These are phyloP conservation scores for Zeugodacus cucurbitae DNA, from an alignment of 1,140 invertebrate genomes.

Conservation along the genomic window DNA sequence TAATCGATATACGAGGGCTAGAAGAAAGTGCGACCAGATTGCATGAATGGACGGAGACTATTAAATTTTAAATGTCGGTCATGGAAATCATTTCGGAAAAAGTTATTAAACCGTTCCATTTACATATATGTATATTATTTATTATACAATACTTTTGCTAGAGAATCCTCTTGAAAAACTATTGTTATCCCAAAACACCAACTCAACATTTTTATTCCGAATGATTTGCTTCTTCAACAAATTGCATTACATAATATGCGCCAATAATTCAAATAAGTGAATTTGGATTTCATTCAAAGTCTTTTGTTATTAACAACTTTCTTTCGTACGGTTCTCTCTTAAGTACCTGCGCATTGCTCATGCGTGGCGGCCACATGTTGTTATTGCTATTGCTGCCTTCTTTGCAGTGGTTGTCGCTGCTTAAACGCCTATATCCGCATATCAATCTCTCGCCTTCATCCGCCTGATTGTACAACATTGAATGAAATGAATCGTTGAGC, in stretches of 20 bases:
- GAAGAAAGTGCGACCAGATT: no score
- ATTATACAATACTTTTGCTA: no score
- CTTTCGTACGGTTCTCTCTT: not conserved
- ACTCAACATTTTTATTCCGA: no score
- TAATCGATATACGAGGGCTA: no score
- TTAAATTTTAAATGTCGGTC: no score
- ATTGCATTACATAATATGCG: not conserved
- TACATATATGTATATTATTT: no score
- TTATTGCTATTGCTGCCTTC: not conserved
- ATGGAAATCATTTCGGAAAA: no score
- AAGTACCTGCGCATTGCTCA: conserved; percentile 27
- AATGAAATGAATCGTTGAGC: not conserved
- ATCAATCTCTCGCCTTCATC: conserved; percentile 10
- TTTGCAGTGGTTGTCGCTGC: not conserved
- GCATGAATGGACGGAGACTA: no score
- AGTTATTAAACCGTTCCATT: no score
- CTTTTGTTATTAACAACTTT: not conserved
- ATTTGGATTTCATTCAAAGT: not conserved
- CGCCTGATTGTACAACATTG: not conserved
- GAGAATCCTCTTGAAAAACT: no score
- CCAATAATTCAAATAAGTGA: not conserved
- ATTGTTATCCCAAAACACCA: no score
- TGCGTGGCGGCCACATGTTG: conserved; percentile 31
- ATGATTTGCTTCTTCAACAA: no score
- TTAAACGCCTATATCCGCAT: conserved; percentile 33